Percentiles rank a stretch among this genome's conserved stretches.
phyloP scores from a whole-genome alignment of 2,113 vertebrate species.

The Polypterus senegalus region DNA sequence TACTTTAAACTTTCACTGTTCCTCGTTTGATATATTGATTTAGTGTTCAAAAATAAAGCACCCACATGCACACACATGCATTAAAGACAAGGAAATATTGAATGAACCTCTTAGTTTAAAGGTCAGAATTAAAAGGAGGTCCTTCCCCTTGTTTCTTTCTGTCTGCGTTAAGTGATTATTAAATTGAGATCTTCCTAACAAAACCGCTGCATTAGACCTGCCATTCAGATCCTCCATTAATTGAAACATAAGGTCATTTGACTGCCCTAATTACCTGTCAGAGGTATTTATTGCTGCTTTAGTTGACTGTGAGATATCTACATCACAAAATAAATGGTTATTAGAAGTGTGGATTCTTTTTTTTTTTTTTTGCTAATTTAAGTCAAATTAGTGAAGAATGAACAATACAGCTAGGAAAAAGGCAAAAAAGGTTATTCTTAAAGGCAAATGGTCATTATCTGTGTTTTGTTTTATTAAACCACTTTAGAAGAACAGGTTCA shows the following conservation, averaged over 20 bases:
- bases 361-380: too few species aligned
- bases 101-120: neutral
- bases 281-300: neutral
- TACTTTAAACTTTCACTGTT: neutral
- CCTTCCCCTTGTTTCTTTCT: neutral
- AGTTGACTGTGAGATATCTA: neutral
- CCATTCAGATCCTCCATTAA: constrained; percentile 25
- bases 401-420: too few species aligned
- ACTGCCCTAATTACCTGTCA: constrained; percentile 26
- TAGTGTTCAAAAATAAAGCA: neutral
- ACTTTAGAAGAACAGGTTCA: too few species aligned
- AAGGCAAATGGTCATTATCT: too few species aligned
- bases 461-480: too few species aligned
- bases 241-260: constrained; percentile 25
- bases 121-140: neutral
- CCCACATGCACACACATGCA: neutral
- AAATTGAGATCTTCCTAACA: neutral
- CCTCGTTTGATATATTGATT: neutral
- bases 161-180: neutral
- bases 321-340: too few species aligned
- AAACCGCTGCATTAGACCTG: constrained; percentile 3
- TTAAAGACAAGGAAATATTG: neutral
- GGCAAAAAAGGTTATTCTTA: too few species aligned
- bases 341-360: too few species aligned
- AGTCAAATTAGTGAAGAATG: too few species aligned